Percentiles rank a stretch among this genome's conserved stretches.
Evolutionary conservation across 2,888 invertebrate genomes (phyloP).

Genomic region (Palloptera scutellata): DNA sequence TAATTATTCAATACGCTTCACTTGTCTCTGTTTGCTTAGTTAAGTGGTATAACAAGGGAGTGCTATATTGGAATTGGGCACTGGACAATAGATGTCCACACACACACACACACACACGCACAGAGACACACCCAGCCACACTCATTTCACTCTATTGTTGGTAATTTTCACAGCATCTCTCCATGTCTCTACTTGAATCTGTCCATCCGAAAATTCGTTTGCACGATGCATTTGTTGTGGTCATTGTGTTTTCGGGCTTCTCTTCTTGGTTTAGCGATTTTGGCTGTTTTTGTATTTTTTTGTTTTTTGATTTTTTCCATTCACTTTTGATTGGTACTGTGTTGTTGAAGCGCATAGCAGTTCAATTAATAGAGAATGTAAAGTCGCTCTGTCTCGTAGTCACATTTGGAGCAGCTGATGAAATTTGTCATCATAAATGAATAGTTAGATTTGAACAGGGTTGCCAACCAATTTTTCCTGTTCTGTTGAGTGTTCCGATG

Average conservation of each 20-base stretch:
- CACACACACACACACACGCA: neutral
- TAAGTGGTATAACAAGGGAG: constrained; percentile 16
- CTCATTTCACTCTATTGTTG: neutral
- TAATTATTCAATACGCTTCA: constrained; percentile 31
- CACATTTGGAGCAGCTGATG: constrained; percentile 20
- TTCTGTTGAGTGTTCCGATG: neutral
- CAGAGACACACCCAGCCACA: no score
- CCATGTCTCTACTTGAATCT: neutral
- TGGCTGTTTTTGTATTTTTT: neutral
- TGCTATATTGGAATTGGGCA: neutral
- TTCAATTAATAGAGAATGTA: constrained; percentile 27
- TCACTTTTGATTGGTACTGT: constrained; percentile 1
- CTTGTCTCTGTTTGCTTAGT: constrained; percentile 26
- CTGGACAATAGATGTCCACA: neutral
- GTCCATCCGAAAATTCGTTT: neutral
- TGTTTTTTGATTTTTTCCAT: neutral
- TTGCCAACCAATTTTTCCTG: neutral
- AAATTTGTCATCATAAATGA: constrained; percentile 4
- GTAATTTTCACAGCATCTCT: neutral
- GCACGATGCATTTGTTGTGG: constrained; percentile 8
- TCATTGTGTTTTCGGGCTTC: constrained; percentile 4
- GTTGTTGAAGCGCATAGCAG: constrained; percentile 19
- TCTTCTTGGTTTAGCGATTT: neutral
- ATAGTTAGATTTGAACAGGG: neutral
- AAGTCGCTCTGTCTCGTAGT: constrained; percentile 20